Evolutionary conservation across 2,797 vertebrate genomes (phyloP).

Genomic region (Tachyglossus aculeatus): DNA sequence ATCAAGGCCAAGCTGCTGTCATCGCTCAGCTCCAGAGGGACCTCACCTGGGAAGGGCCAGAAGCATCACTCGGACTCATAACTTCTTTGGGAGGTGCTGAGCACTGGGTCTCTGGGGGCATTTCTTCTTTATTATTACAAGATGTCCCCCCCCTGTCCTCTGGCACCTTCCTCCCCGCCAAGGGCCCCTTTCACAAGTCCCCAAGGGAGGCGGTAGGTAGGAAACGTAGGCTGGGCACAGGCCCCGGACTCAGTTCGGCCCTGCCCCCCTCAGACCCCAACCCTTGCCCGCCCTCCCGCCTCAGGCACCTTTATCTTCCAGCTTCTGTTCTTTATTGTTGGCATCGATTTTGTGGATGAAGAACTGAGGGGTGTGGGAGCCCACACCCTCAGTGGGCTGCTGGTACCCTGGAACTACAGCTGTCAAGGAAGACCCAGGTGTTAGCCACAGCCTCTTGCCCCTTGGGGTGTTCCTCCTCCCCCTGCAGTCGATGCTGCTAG

Average conservation of each 20-base stretch:
- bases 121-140: too few species aligned
- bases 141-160: too few species aligned
- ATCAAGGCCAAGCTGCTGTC: constrained; percentile 89
- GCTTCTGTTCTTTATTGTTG: constrained; percentile 86
- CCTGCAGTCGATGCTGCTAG: not conserved
- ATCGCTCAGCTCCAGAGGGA: constrained; percentile 83
- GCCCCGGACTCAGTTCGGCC: too few species aligned
- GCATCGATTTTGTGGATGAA: constrained; percentile 88
- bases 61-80: not conserved
- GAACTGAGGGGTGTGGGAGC: constrained; percentile 85
- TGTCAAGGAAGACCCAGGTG: constrained; percentile 50
- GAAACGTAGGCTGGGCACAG: too few species aligned
- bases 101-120: too few species aligned
- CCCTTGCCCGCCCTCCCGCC: not conserved
- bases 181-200: too few species aligned
- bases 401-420: constrained; percentile 95
- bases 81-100: too few species aligned
- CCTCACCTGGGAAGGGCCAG: constrained; percentile 77
- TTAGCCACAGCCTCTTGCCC: constrained; percentile 58
- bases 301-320: constrained; percentile 91
- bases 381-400: constrained; percentile 82
- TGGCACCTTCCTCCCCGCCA: too few species aligned
- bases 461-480: constrained; percentile 26
- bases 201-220: too few species aligned
- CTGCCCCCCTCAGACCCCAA: not conserved